phyloP scores from a whole-genome alignment of 2,888 invertebrate species.

The Melieria crassipennis region DNA sequence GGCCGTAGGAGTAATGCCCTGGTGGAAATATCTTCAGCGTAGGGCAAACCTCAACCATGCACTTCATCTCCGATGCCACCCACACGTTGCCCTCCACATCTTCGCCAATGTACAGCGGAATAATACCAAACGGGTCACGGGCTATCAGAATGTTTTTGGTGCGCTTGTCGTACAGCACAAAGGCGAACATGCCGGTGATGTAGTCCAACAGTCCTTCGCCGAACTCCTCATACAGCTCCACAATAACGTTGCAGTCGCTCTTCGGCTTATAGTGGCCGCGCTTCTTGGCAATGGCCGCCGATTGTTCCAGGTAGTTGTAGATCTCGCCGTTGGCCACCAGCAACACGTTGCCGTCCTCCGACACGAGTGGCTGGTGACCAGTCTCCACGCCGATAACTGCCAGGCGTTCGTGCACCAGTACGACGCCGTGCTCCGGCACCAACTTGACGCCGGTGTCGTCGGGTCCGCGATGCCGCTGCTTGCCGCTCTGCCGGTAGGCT shows the following conservation, averaged over 20 bases:
- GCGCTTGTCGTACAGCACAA: slow-evolving; percentile 60
- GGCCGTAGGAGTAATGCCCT: slow-evolving; percentile 57
- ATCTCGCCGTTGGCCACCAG: slow-evolving; percentile 65
- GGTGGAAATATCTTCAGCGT: slow-evolving; percentile 60
- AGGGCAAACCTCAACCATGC: slow-evolving; percentile 57
- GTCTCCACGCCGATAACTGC: slow-evolving; percentile 59
- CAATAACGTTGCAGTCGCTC: slow-evolving; percentile 64
- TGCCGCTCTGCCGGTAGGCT: slow-evolving; percentile 61
- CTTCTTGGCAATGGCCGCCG: slow-evolving; percentile 57
- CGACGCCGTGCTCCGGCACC: slow-evolving; percentile 57
- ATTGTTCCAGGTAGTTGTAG: slow-evolving; percentile 62
- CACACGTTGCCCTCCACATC: slow-evolving; percentile 61
- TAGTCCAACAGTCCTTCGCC: slow-evolving; percentile 55
- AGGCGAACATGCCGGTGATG: slow-evolving; percentile 64
- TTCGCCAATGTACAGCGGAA: slow-evolving; percentile 64
- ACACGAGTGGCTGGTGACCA: slow-evolving; percentile 62
- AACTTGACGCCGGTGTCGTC: slow-evolving; percentile 60
- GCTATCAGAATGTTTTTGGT: slow-evolving; percentile 58
- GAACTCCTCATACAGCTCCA: slow-evolving; percentile 60
- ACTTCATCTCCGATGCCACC: slow-evolving; percentile 65
- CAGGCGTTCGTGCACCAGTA: slow-evolving; percentile 61
- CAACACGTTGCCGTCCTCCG: slow-evolving; percentile 54
- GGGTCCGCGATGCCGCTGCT: slow-evolving; percentile 63
- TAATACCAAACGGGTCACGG: slow-evolving; percentile 65
- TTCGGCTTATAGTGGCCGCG: slow-evolving; percentile 58